Evolutionary conservation across 2,888 invertebrate species (phyloP).

Genomic region (Meta bourneti): DNA sequence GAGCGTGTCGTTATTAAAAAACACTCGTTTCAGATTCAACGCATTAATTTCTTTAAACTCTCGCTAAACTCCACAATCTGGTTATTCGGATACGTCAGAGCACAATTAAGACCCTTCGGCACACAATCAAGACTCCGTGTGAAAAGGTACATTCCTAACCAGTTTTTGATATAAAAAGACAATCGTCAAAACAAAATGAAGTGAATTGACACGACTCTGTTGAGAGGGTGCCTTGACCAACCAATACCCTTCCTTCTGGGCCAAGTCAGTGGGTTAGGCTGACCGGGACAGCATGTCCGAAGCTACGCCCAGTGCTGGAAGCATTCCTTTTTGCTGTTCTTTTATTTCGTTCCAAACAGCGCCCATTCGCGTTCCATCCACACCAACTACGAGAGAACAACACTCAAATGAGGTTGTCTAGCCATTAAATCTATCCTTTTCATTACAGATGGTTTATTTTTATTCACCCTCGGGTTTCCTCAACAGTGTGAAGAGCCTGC

Average conservation of each 20-base stretch:
- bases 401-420: slow-evolving; percentile 37
- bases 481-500: neutral
- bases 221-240: neutral
- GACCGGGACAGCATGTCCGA: neutral
- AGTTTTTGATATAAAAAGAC: no score
- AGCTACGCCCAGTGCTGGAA: slow-evolving; percentile 36
- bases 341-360: neutral
- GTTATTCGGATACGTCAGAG: no score
- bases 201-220: no score
- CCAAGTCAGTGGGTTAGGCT: slow-evolving; percentile 60
- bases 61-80: no score
- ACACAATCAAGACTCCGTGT: no score
- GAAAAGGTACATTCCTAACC: no score
- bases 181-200: no score
- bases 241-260: slow-evolving; percentile 57
- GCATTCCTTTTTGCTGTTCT: slow-evolving; percentile 1
- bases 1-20: no score
- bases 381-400: neutral
- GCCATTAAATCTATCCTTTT: slow-evolving; percentile 16
- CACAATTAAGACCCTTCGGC: no score
- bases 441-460: slow-evolving; percentile 1
- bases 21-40: no score
- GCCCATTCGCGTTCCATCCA: slow-evolving; percentile 15
- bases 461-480: slow-evolving; percentile 23
- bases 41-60: no score